Evolutionary conservation across 2,888 invertebrate species (phyloP), one percentile per base, ranked within the genome.

Genomic region (Barypeithes pellucidus): DNA sequence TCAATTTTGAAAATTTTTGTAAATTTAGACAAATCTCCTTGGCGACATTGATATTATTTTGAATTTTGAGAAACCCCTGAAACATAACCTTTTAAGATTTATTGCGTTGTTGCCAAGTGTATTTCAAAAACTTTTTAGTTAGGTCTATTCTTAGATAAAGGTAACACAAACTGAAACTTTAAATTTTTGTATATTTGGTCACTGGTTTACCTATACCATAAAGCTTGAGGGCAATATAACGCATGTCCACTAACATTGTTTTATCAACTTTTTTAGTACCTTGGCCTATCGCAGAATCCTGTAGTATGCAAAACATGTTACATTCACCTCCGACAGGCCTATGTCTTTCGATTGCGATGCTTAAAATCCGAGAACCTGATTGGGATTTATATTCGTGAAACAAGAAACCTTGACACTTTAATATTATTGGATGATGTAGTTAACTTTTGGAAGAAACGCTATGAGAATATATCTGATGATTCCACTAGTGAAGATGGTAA

Each of bases 311-410:
- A 43, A 5, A 11, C 54, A 2, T 79, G 79, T 62, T 72, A 71
- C 41, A 63, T 75, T 18, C 20, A 50, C n/a, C 60, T 78, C 33
- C 61, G 50, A 39, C 50, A 68, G 8, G 63, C 75, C 1, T 78
- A 77, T 47, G 16, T 52, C 8, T 79, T 79, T 61, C 75, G 77
- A 39, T 71, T 73, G 29, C 59, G 74, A 71, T 79, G 79, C 67
- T 61, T 79, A n/a, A 47, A 67, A 20, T 75, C 77, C 8, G 78
- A 78, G 60, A 74, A 75, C 22, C 29, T 76, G 14, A 77, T 79
- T 24, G 76, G 76, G 12, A 75, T 73, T 29, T 79, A 70, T 52
- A 59, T 77, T 43, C 50, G 61, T 5, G 74, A 69, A 47, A 45
- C 66, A 4, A 11, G 24, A 16, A 24, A n/a, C 16, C 43, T 11